These are phyloP conservation scores for Papilio glaucus DNA, from an alignment of 1,140 invertebrate species.

Conservation along the genomic window DNA sequence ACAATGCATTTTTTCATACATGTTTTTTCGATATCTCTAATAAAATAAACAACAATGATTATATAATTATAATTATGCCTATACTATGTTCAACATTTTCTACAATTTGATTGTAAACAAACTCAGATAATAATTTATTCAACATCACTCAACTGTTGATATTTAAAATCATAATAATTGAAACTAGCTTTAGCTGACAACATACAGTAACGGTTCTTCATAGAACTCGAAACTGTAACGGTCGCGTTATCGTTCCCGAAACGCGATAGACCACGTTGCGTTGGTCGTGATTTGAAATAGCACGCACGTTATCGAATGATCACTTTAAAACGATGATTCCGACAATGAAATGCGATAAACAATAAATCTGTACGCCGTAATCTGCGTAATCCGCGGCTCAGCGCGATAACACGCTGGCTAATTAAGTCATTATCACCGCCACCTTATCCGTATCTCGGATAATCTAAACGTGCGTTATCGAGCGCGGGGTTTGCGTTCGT, in stretches of 20 bases:
- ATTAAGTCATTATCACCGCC: conserved; percentile 58
- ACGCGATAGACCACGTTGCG: conserved; percentile 23
- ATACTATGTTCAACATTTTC: too few relatives aligned
- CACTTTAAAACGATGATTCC: conserved; percentile 57
- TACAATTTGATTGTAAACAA: too few relatives aligned
- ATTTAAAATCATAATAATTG: neutral
- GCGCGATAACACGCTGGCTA: conserved; percentile 53
- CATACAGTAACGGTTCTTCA: neutral
- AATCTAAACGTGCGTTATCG: conserved; percentile 57
- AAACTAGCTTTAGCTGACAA: neutral
- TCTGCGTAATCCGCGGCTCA: conserved; percentile 64
- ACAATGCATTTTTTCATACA: too few relatives aligned
- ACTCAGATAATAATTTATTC: conserved; percentile 1
- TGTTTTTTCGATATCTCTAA: too few relatives aligned
- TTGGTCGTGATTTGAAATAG: conserved; percentile 3
- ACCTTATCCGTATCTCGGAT: conserved; percentile 56
- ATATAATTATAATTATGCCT: too few relatives aligned
- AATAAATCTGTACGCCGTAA: conserved; percentile 68
- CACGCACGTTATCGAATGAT: conserved; percentile 44
- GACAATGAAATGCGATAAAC: conserved; percentile 58
- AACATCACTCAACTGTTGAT: neutral
- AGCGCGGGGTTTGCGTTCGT: neutral
- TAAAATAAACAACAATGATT: too few relatives aligned
- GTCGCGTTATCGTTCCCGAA: conserved; percentile 2
- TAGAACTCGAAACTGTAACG: conserved; percentile 12